Conservation (phyloP, 2,797 vertebrate genomes). For the Monodelphis domestica region DNA sequence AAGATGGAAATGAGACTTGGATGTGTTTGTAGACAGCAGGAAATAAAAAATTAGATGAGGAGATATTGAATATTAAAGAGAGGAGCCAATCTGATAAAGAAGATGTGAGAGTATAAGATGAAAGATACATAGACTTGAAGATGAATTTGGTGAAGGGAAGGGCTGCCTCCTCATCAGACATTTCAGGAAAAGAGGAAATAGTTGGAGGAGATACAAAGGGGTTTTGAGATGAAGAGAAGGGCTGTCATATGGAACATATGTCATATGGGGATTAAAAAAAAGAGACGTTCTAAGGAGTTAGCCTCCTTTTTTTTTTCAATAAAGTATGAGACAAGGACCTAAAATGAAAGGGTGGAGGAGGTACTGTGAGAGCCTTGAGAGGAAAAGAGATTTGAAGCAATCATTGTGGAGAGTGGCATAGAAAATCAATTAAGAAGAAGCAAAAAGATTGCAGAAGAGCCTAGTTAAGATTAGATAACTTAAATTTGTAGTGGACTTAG, state of each 20-base stretch:
- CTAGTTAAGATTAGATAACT: neutral
- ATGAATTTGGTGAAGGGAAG: neutral
- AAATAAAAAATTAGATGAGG: neutral
- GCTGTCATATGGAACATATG: neutral
- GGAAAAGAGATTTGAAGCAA: neutral
- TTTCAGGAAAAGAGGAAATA: neutral
- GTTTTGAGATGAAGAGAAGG: too few relatives aligned
- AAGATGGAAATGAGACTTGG: neutral
- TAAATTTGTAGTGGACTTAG: neutral
- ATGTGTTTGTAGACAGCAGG: neutral
- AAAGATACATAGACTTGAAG: neutral
- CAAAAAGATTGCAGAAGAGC: neutral
- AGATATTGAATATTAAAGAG: neutral
- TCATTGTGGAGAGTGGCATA: neutral
- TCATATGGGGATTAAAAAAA: neutral
- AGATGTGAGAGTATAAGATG: neutral
- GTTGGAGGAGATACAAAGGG: neutral
- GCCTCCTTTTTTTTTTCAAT: neutral
- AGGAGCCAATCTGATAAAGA: neutral
- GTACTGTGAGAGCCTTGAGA: neutral
- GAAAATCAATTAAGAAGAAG: neutral
- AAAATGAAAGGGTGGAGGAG: neutral
- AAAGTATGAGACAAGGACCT: neutral
- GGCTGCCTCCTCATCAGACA: neutral
- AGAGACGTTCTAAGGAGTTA: neutral